Percentiles rank a stretch among this genome's conserved stretches.
Evolutionary conservation across 23 tunicate species (phyloP).

Genomic region (Trididemnum clinides): DNA sequence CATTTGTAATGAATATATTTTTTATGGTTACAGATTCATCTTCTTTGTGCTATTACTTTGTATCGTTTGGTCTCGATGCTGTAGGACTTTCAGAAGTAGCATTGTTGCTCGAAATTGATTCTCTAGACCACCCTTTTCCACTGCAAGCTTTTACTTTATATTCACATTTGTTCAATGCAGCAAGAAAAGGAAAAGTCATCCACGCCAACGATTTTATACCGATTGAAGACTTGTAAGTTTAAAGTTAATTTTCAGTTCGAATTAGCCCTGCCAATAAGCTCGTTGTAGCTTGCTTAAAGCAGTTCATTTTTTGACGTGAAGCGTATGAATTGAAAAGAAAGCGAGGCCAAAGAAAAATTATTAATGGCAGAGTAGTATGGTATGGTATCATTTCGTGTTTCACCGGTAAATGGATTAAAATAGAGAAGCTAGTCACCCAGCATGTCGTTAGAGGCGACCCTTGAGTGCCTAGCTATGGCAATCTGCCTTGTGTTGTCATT

Average conservation of each 20-base stretch:
- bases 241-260: not conserved
- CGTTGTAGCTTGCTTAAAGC: not conserved
- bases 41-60: constrained; percentile 53
- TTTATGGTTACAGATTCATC: constrained; percentile 48
- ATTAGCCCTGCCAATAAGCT: not conserved
- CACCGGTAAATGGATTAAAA: no score
- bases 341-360: no score
- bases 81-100: constrained; percentile 90
- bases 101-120: constrained; percentile 37
- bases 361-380: no score
- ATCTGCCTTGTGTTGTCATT: no score
- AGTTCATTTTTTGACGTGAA: no score
- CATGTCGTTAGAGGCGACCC: no score
- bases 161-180: constrained; percentile 49
- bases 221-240: constrained; percentile 50
- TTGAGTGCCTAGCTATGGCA: no score
- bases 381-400: no score
- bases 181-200: constrained; percentile 80
- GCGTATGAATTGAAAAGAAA: no score
- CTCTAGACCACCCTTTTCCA: constrained; percentile 10
- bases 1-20: no score
- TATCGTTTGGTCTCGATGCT: constrained; percentile 72
- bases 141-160: constrained; percentile 65
- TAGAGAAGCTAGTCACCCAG: no score
- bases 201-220: constrained; percentile 71